Percentiles rank a stretch among this genome's conserved stretches.
These are phyloP conservation scores for Subacronicta megacephala DNA, from an alignment of 2,888 invertebrate genomes.

Conservation along the genomic window DNA sequence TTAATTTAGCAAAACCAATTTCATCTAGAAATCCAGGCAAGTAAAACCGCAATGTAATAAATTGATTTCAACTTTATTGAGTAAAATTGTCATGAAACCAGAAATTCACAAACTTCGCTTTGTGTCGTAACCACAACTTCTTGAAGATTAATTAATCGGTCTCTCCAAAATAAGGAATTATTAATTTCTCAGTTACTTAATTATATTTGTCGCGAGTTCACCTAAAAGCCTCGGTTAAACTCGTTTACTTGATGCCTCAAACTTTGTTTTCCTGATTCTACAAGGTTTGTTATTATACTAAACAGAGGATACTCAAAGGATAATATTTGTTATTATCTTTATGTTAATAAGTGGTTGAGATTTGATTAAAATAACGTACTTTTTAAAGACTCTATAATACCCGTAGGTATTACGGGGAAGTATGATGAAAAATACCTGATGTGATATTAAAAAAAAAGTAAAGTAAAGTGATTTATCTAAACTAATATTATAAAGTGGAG, in stretches of 20 bases:
- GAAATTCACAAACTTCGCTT: conserved; percentile 16
- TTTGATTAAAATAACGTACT: conserved; percentile 5
- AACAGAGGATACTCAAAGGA: conserved; percentile 29
- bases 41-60: conserved; percentile 13
- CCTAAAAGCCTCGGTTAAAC: conserved; percentile 52
- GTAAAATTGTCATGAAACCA: conserved; percentile 12
- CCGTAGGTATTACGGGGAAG: too few relatives aligned
- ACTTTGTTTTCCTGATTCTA: conserved; percentile 47
- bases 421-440: too few relatives aligned
- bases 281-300: conserved; percentile 51
- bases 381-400: too few relatives aligned
- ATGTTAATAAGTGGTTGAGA: conserved; percentile 19
- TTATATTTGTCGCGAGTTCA: conserved; percentile 57
- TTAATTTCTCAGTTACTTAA: conserved; percentile 55
- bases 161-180: conserved; percentile 44
- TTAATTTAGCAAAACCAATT: neutral
- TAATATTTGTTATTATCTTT: conserved; percentile 31
- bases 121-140: conserved; percentile 43
- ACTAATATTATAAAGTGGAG: too few relatives aligned
- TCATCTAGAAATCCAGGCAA: conserved; percentile 2
- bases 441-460: too few relatives aligned
- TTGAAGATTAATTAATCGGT: conserved; percentile 53
- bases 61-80: conserved; percentile 33
- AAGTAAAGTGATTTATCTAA: too few relatives aligned
- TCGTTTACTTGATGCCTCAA: conserved; percentile 41